phyloP scores from a whole-genome alignment of 1,140 invertebrate genomes.

The Zaprionus vittiger region DNA sequence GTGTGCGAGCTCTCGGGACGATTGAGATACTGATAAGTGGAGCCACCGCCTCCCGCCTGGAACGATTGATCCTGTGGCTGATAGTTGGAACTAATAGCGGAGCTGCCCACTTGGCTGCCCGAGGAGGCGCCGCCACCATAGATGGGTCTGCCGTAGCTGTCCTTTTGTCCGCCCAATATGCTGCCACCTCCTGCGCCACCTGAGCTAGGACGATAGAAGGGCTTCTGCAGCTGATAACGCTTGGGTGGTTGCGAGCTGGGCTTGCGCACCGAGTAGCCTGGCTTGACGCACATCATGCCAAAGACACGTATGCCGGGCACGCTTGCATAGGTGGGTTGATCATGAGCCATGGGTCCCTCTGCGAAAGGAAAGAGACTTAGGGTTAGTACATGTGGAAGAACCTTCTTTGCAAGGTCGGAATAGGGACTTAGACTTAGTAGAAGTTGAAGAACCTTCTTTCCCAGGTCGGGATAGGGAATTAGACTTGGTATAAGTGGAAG shows the following conservation, averaged over 20 bases:
- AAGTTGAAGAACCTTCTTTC: no score
- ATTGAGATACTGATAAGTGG: constrained; percentile 80
- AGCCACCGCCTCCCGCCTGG: constrained; percentile 58
- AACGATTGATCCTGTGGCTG: constrained; percentile 71
- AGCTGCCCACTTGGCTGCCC: constrained; percentile 47
- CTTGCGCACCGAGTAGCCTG: constrained; percentile 77
- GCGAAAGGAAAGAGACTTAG: constrained; percentile 14
- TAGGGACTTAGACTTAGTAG: neutral
- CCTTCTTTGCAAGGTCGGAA: no score
- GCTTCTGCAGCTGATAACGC: constrained; percentile 80
- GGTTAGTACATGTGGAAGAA: neutral
- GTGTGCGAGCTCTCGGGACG: constrained; percentile 72
- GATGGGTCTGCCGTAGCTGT: constrained; percentile 73
- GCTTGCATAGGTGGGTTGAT: constrained; percentile 96
- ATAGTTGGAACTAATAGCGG: constrained; percentile 73
- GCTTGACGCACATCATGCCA: constrained; percentile 94
- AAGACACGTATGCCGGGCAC: constrained; percentile 96
- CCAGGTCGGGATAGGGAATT: no score
- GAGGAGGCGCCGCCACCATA: constrained; percentile 56
- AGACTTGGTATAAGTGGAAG: neutral
- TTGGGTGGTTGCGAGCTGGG: constrained; percentile 82
- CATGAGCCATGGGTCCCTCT: constrained; percentile 97
- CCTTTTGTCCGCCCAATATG: constrained; percentile 60
- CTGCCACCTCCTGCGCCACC: constrained; percentile 33
- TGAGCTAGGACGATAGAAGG: constrained; percentile 71